These are phyloP conservation scores for Cerceris rybyensis DNA, from an alignment of 2,888 invertebrate species.

Conservation along the genomic window DNA sequence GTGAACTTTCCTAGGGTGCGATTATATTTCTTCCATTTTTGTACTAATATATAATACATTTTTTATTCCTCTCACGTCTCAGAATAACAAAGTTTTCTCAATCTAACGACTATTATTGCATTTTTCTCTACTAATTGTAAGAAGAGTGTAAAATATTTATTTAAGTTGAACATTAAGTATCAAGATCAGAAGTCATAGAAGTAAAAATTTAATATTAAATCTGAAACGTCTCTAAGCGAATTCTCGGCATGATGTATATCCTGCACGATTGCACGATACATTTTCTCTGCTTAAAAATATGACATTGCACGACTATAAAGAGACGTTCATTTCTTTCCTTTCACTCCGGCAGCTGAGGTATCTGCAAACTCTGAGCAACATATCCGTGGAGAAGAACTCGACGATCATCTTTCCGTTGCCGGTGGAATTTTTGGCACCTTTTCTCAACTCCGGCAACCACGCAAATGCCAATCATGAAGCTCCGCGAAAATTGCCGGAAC, in stretches of 20 bases:
- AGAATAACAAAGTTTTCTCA: too few relatives aligned
- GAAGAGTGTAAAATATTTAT: too few relatives aligned
- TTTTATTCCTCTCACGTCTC: too few relatives aligned
- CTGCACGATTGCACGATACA: background rate
- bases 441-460: constrained; percentile 68
- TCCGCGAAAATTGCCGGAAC: background rate
- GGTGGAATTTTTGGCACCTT: constrained; percentile 88
- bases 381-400: constrained; percentile 97
- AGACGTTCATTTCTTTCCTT: background rate
- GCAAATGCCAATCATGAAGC: background rate
- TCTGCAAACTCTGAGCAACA: constrained; percentile 94
- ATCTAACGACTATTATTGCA: too few relatives aligned
- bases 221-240: too few relatives aligned
- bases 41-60: too few relatives aligned
- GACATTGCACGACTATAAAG: constrained; percentile 5
- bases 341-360: constrained; percentile 88
- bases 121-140: too few relatives aligned
- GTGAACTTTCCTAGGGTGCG: too few relatives aligned
- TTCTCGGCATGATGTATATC: background rate
- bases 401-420: constrained; percentile 97
- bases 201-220: too few relatives aligned
- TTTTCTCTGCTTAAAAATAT: constrained; percentile 14
- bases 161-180: too few relatives aligned
- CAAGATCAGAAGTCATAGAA: too few relatives aligned
- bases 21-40: too few relatives aligned